A percentile compares a stretch with the other conserved stretches of the same genome.
Evolutionary conservation across 1,140 invertebrate species (phyloP).

Genomic region (Drosophila funebris): DNA sequence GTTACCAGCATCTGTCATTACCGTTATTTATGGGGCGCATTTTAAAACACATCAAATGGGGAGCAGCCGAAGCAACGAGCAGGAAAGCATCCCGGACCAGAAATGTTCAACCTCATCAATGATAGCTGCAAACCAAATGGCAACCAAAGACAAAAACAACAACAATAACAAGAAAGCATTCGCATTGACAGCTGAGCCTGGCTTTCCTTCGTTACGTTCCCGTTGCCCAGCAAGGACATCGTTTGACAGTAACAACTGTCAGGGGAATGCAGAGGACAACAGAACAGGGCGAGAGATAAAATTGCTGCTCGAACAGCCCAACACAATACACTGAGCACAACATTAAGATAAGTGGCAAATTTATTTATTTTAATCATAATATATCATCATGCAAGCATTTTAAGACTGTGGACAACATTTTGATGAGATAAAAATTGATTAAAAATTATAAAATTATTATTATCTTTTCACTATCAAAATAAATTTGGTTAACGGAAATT

Average conservation of each 20-base stretch:
- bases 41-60: constrained; percentile 50
- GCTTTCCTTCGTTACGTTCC: too few relatives aligned
- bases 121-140: constrained; percentile 18
- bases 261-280: not conserved
- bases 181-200: constrained; percentile 39
- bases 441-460: too few relatives aligned
- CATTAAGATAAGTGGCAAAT: not conserved
- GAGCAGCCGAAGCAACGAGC: not conserved
- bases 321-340: constrained; percentile 1
- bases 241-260: constrained; percentile 11
- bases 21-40: constrained; percentile 52
- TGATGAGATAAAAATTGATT: too few relatives aligned
- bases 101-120: constrained; percentile 35
- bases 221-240: not conserved
- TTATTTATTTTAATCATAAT: not conserved
- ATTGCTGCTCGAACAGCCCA: too few relatives aligned
- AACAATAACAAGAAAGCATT: constrained; percentile 28
- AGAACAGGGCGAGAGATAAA: too few relatives aligned
- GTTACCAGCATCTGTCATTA: constrained; percentile 45
- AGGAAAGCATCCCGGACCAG: not conserved
- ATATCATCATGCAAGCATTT: not conserved
- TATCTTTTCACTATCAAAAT: too few relatives aligned
- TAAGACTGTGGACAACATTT: too few relatives aligned
- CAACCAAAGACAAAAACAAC: constrained; percentile 5
- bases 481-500: too few relatives aligned